Evolutionary conservation across 2,113 vertebrate genomes (phyloP).

Genomic region (Sturnus vulgaris): DNA sequence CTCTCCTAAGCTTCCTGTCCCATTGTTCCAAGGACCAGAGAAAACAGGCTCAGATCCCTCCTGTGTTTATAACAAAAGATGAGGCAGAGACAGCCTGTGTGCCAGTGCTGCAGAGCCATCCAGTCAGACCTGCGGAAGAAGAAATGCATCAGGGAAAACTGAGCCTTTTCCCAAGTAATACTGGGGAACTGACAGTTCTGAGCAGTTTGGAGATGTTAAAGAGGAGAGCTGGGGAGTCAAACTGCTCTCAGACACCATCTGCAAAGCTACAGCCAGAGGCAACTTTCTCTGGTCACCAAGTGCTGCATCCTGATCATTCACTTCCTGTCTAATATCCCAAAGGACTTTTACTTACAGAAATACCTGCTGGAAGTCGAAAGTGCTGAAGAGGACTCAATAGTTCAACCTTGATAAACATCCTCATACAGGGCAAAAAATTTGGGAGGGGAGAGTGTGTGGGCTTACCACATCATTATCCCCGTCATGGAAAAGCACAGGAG

Average conservation of each 20-base stretch:
- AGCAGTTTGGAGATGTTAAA: background rate
- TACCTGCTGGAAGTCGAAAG: background rate
- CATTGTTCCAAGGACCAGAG: background rate
- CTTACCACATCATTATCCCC: background rate
- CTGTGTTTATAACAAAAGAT: background rate
- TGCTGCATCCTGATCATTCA: background rate
- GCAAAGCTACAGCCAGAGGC: background rate
- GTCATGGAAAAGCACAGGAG: background rate
- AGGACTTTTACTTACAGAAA: background rate
- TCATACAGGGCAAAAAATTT: background rate
- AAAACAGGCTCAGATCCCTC: background rate
- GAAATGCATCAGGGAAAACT: background rate
- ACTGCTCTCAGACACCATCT: background rate
- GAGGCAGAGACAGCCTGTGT: background rate
- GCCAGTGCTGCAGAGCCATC: background rate
- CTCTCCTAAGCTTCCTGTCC: background rate
- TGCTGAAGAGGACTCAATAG: background rate
- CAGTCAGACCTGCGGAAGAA: background rate
- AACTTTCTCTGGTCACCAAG: background rate
- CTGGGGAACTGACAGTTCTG: background rate
- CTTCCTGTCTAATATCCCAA: background rate
- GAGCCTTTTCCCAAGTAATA: background rate
- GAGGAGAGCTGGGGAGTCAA: background rate
- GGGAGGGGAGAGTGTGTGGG: accelerated
- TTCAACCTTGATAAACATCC: background rate